phyloP scores from a whole-genome alignment of 2,888 invertebrate genomes.

The Oscheius sp. region DNA sequence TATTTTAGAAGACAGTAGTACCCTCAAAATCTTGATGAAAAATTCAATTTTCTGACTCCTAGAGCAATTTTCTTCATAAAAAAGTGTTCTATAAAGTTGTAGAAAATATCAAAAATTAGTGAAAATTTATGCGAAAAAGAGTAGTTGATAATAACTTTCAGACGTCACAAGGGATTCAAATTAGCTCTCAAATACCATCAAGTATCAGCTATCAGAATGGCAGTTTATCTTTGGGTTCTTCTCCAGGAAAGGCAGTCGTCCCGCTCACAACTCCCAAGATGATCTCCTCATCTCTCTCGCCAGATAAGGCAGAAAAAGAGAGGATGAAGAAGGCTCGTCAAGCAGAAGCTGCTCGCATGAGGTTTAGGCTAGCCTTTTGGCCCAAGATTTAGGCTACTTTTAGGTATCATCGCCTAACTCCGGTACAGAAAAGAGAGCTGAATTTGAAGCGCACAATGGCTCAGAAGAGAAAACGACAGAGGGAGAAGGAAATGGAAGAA shows the following conservation, averaged over 20 bases:
- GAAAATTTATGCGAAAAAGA: too few relatives aligned
- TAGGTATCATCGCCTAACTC: constrained; percentile 64
- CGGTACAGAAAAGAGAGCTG: constrained; percentile 65
- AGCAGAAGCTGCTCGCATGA: constrained; percentile 68
- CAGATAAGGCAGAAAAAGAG: constrained; percentile 61
- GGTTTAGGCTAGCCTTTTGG: too few relatives aligned
- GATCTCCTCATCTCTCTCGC: constrained; percentile 32
- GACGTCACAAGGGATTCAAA: neutral
- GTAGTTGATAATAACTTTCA: too few relatives aligned
- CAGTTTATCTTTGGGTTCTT: too few relatives aligned
- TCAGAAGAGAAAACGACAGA: constrained; percentile 68
- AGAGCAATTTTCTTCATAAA: too few relatives aligned
- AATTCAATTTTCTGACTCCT: too few relatives aligned
- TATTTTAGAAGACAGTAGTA: too few relatives aligned
- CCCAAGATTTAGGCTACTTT: neutral
- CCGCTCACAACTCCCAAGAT: constrained; percentile 20
- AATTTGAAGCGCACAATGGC: constrained; percentile 68
- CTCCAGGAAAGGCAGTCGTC: neutral
- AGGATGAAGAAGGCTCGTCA: constrained; percentile 64
- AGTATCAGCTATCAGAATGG: constrained; percentile 21
- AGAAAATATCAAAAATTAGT: too few relatives aligned
- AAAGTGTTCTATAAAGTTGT: too few relatives aligned
- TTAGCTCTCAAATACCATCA: neutral
- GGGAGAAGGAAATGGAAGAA: constrained; percentile 68
- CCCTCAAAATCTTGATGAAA: too few relatives aligned